Evolutionary conservation across 1,140 invertebrate species (phyloP), one percentile per base, ranked within the genome.

Genomic region (Camponotus floridanus): DNA sequence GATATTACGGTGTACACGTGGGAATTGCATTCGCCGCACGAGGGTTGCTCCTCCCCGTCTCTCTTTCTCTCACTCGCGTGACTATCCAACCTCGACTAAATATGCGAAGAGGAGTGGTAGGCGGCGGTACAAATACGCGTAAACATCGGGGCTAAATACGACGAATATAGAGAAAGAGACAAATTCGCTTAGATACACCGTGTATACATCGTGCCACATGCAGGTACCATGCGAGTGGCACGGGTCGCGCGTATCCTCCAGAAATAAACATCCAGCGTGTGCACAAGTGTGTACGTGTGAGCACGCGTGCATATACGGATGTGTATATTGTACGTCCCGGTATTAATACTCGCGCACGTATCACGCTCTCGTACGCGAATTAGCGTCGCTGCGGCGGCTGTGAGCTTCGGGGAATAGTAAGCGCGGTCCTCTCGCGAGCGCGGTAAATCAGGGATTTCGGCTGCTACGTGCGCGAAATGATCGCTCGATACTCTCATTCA

Each of bases 381-480:
- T 67, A 78, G 70, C 74, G 36, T 83, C 55, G 61, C 15, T 42
- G 8, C 9, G 42, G 42, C 45, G 73, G 42, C 8, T n/a, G 84
- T 64, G 59, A 65, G 67, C 62, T 71, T 61, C 67, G 73, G 84
- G 85, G 88, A 89, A 89, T 86, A 86, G 87, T 59, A 86, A 86
- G 67, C 76, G 85, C 68, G 55, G n/a, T 59, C 55, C 55, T 76
- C 85, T 86, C 81, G 76, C 48, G 48, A 51, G 48, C 81, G 83
- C 85, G 76, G 86, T 88, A 90, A 90, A 90, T 90, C 89, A 90
- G 83, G 88, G 86, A 90, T 90, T 90, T 90, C 83, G 67, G 3
- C 33, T 36, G 84, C 39, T 89, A 88, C 88, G 88, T 86, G 88
- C 80, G 59, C 85, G 86, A 76, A 85, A 84, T 76, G 87, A 88